A percentile compares a stretch with the other conserved stretches of the same genome.
These are phyloP conservation scores for Drosophila limbata DNA, from an alignment of 2,888 invertebrate genomes.

Conservation along the genomic window DNA sequence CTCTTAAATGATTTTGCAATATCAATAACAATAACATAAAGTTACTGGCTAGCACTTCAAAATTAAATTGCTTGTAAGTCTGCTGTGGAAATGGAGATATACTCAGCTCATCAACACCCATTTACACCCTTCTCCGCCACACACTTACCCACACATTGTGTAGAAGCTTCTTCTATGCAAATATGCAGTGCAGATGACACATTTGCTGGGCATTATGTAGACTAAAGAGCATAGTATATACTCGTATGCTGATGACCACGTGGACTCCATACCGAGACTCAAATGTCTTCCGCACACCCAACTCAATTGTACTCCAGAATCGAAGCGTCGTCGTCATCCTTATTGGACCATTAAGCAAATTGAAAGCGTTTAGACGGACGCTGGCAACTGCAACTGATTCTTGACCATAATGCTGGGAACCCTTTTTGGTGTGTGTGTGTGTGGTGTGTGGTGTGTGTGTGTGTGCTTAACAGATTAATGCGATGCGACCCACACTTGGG, in stretches of 20 bases:
- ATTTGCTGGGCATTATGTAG: constrained; percentile 54
- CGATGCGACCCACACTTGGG: constrained; percentile 36
- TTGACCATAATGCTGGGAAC: constrained; percentile 61
- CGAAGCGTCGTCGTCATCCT: constrained; percentile 39
- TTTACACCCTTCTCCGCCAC: background rate
- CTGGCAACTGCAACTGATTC: constrained; percentile 50
- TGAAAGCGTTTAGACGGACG: constrained; percentile 76
- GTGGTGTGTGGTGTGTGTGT: constrained; percentile 22
- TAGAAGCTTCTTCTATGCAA: constrained; percentile 48
- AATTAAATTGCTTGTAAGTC: constrained; percentile 37
- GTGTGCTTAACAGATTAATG: constrained; percentile 74
- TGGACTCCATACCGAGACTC: constrained; percentile 16
- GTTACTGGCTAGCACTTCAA: background rate
- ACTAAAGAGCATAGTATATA: constrained; percentile 39
- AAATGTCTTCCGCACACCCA: constrained; percentile 69
- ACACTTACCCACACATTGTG: no score
- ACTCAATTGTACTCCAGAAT: constrained; percentile 61
- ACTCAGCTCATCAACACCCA: background rate
- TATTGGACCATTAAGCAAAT: constrained; percentile 75
- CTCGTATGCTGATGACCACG: constrained; percentile 5
- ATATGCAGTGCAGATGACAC: constrained; percentile 67
- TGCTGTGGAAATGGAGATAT: constrained; percentile 17
- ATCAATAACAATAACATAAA: background rate
- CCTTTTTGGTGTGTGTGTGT: constrained; percentile 44
- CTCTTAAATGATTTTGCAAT: background rate